Evolutionary conservation across 2,888 invertebrate species (phyloP).

Genomic region (Acanthosepion esculentum): DNA sequence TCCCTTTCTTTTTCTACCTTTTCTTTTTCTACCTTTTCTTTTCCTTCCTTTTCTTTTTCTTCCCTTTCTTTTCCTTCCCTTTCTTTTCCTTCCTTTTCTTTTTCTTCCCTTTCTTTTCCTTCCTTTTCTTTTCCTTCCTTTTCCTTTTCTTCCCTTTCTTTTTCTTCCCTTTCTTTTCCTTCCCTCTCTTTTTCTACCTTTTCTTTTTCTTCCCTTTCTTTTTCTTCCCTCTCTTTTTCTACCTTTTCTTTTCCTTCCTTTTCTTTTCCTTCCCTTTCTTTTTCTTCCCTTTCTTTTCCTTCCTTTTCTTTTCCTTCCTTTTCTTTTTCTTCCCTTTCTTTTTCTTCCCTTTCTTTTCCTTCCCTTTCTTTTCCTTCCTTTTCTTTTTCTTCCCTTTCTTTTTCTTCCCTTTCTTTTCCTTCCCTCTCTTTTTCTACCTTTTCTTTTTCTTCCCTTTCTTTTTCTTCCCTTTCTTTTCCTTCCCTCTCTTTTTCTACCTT

Average conservation of each 20-base stretch:
- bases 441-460: neutral
- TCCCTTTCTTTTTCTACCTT: neutral
- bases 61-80: accelerated
- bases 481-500: too few relatives aligned
- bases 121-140: neutral
- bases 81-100: neutral
- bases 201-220: neutral
- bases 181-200: neutral
- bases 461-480: neutral
- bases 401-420: neutral
- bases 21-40: neutral
- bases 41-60: neutral
- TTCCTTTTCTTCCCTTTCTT: neutral
- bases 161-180: neutral
- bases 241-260: too few relatives aligned
- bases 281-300: neutral
- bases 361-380: neutral
- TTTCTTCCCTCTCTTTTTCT: too few relatives aligned
- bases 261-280: neutral
- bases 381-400: neutral
- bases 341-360: neutral
- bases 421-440: neutral
- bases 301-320: neutral
- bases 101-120: neutral
- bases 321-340: neutral